These are phyloP conservation scores for Suillia variegata DNA, from an alignment of 2,888 invertebrate genomes.

Conservation along the genomic window DNA sequence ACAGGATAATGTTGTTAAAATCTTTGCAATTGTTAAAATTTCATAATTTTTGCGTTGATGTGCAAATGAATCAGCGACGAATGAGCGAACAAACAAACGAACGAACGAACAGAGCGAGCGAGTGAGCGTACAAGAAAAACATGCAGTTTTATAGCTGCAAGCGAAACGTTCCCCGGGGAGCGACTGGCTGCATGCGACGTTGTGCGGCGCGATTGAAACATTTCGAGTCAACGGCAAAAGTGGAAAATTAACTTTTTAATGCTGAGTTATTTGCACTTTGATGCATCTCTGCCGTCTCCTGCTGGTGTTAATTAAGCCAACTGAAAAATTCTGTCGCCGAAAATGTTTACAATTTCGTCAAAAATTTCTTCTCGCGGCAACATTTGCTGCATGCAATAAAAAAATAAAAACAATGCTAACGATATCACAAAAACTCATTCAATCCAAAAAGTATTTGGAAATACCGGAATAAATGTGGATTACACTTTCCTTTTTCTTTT, in stretches of 20 bases:
- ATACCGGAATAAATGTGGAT: too few relatives aligned
- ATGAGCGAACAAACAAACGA: not conserved
- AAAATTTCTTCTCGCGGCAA: too few relatives aligned
- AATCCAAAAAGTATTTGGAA: too few relatives aligned
- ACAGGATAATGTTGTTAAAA: not conserved
- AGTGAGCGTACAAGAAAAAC: too few relatives aligned
- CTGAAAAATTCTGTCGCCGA: not conserved
- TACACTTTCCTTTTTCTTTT: too few relatives aligned
- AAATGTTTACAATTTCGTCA: too few relatives aligned
- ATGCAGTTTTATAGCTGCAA: not conserved
- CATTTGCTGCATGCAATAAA: too few relatives aligned
- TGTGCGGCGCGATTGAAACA: too few relatives aligned
- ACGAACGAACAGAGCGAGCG: not conserved
- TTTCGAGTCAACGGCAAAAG: too few relatives aligned
- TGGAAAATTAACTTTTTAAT: not conserved
- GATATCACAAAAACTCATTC: too few relatives aligned
- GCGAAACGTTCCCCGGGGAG: not conserved
- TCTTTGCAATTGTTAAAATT: conserved; percentile 6
- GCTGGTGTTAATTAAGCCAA: not conserved
- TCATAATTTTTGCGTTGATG: not conserved
- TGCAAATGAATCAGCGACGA: not conserved
- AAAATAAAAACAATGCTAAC: too few relatives aligned
- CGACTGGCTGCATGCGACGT: too few relatives aligned
- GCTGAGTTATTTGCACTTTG: not conserved
- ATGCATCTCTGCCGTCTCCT: not conserved